Percentiles rank a stretch among this genome's conserved stretches.
Conservation (phyloP, 2,888 invertebrate genomes). For the Prenolepis imparis region DNA sequence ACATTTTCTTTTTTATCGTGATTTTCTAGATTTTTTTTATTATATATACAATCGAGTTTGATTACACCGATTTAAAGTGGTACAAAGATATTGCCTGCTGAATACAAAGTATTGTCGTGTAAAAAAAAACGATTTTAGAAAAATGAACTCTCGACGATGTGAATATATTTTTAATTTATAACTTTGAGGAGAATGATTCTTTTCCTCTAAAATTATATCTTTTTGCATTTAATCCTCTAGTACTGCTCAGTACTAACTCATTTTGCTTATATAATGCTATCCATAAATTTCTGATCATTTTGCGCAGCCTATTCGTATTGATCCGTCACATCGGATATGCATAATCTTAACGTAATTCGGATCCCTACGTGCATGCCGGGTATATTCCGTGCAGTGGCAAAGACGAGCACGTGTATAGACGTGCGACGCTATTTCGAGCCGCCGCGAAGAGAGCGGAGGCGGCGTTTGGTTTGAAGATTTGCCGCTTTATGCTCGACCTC, state of each 20-base stretch:
- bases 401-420: slow-evolving; percentile 77
- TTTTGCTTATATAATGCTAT: background rate
- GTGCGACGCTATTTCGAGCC: slow-evolving; percentile 82
- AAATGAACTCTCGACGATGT: background rate
- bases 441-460: slow-evolving; percentile 78
- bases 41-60: background rate
- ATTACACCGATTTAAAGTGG: background rate
- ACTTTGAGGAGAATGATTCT: background rate
- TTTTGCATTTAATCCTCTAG: background rate
- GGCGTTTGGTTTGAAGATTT: slow-evolving; percentile 78
- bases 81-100: background rate
- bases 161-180: background rate
- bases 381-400: slow-evolving; percentile 64
- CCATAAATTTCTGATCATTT: slow-evolving; percentile 26
- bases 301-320: background rate
- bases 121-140: background rate
- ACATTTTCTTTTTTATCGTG: background rate
- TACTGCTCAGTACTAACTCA: background rate
- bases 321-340: slow-evolving; percentile 21
- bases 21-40: background rate
- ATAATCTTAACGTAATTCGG: slow-evolving; percentile 64
- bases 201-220: background rate
- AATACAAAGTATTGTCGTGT: background rate
- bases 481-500: slow-evolving; percentile 76
- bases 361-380: slow-evolving; percentile 38